Evolutionary conservation across 2,888 invertebrate genomes (phyloP).

Genomic region (Diarsia mendica): DNA sequence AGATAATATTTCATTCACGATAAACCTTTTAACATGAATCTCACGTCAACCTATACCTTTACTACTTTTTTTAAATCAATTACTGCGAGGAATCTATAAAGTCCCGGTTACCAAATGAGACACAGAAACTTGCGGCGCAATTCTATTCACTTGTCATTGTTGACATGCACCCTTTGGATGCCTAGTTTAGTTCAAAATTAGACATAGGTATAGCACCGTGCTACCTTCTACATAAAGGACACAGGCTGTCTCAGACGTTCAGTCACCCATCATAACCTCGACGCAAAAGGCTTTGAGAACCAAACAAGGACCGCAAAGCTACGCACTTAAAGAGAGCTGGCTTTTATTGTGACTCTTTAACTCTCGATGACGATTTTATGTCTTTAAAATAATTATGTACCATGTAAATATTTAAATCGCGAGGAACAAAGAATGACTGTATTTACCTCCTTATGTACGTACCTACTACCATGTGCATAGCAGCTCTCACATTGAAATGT

Average conservation of each 20-base stretch:
- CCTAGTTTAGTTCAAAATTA: background rate
- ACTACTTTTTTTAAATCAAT: slow-evolving; percentile 3
- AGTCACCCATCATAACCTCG: slow-evolving; percentile 9
- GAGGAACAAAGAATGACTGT: background rate
- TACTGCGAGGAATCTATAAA: background rate
- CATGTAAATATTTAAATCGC: background rate
- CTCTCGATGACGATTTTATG: background rate
- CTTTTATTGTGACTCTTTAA: background rate
- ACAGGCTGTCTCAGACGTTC: slow-evolving; percentile 13
- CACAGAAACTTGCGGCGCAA: no score
- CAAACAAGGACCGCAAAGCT: slow-evolving; percentile 4
- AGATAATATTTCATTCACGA: slow-evolving; percentile 45
- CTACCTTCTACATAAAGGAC: background rate
- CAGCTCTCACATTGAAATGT: background rate
- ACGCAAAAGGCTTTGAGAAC: background rate
- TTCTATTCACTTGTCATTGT: background rate
- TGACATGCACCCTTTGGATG: background rate
- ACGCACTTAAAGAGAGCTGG: slow-evolving; percentile 1
- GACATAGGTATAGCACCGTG: background rate
- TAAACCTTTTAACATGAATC: slow-evolving; percentile 22
- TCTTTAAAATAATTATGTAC: background rate
- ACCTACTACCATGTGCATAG: background rate
- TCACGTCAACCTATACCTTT: background rate
- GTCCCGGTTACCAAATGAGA: background rate
- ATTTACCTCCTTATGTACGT: background rate